These are phyloP conservation scores for Phlogophora meticulosa DNA, from an alignment of 2,888 invertebrate species.

Conservation along the genomic window DNA sequence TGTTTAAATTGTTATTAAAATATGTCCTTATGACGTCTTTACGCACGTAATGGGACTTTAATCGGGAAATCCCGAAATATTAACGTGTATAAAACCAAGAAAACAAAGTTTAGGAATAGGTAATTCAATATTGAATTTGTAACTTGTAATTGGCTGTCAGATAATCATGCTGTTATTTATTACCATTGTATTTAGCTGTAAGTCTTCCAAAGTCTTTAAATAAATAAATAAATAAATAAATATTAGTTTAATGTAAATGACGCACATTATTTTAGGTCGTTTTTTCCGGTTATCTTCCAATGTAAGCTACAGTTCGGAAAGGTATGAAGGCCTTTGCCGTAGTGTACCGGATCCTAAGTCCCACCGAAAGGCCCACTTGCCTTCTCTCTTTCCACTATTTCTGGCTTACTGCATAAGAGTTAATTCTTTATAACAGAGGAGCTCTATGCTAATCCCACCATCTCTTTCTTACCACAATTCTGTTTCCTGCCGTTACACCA, in stretches of 20 bases:
- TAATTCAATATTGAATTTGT: too few species aligned
- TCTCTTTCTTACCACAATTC: background rate
- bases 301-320: background rate
- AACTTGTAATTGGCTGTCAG: too few species aligned
- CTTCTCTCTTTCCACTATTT: background rate
- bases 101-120: background rate
- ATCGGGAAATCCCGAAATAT: background rate
- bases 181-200: too few species aligned
- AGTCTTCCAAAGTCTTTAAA: too few species aligned
- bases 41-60: background rate
- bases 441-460: background rate
- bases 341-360: background rate
- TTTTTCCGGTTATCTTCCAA: background rate
- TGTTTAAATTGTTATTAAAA: slow-evolving; percentile 6
- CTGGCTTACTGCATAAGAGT: background rate
- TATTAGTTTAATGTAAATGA: background rate
- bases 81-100: background rate
- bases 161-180: too few species aligned
- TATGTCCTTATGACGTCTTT: background rate
- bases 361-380: background rate
- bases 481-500: background rate
- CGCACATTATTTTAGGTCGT: background rate
- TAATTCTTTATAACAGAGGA: background rate
- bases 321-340: background rate
- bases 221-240: too few species aligned